These are phyloP conservation scores for Plectropomus leopardus DNA, from an alignment of 2,113 vertebrate genomes.

Conservation along the genomic window DNA sequence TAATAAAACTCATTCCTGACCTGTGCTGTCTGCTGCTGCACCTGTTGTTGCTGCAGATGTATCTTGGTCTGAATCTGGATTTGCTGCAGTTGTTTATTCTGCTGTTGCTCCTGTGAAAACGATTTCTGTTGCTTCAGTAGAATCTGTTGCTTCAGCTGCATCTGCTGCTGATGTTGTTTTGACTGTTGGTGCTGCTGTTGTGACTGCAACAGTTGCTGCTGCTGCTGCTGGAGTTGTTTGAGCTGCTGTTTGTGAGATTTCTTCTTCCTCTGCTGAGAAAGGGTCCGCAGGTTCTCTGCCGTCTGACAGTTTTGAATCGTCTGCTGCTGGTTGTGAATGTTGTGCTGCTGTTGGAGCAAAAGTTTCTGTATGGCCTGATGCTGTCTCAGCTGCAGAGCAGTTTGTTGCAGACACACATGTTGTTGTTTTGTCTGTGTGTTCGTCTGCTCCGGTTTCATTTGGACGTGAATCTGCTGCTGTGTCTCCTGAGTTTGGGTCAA, in stretches of 20 bases:
- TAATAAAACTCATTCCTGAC: background rate
- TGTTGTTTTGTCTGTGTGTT: conserved; percentile 12
- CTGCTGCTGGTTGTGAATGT: conserved; percentile 50
- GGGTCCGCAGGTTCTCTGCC: conserved; percentile 54
- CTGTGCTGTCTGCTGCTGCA: conserved; percentile 33
- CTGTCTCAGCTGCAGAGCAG: conserved; percentile 41
- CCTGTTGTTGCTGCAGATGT: conserved; percentile 46
- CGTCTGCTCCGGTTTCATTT: conserved; percentile 18
- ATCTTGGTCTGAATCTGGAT: conserved; percentile 56
- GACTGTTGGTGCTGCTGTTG: conserved; percentile 45
- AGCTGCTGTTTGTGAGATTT: conserved; percentile 68
- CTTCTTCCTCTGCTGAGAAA: conserved; percentile 70
- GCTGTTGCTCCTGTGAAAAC: conserved; percentile 20
- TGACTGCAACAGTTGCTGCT: conserved; percentile 18
- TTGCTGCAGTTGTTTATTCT: conserved; percentile 44
- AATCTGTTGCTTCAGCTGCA: conserved; percentile 58
- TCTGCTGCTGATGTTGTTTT: conserved; percentile 38
- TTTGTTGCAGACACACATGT: conserved; percentile 38
- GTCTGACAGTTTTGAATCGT: conserved; percentile 33
- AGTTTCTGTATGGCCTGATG: conserved; percentile 59
- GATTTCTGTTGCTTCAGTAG: conserved; percentile 54
- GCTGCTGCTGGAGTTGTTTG: conserved; percentile 47
- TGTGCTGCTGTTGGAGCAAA: conserved; percentile 53
- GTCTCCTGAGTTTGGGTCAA: background rate
- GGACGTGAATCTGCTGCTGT: conserved; percentile 5